Evolutionary conservation across 2,113 vertebrate genomes (phyloP).

Genomic region (Strix uralensis): DNA sequence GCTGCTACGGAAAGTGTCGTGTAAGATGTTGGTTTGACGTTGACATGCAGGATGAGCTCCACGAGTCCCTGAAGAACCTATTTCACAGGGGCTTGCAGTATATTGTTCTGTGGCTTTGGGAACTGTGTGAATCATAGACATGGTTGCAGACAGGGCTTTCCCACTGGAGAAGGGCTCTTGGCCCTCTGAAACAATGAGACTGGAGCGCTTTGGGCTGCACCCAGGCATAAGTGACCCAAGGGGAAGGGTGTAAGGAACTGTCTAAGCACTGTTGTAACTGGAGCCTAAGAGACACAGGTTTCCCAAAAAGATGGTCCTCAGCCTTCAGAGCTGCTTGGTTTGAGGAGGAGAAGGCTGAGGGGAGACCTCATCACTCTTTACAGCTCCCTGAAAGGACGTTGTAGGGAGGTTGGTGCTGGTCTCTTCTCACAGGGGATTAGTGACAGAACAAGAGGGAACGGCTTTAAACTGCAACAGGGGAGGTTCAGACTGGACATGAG

Average conservation of each 20-base stretch:
- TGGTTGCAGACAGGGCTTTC: background rate
- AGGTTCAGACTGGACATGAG: no score
- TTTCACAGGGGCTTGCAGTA: background rate
- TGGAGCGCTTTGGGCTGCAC: background rate
- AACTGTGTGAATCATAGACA: background rate
- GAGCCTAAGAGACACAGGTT: fast-evolving
- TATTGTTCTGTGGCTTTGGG: background rate
- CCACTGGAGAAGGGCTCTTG: background rate
- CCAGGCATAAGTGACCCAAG: background rate
- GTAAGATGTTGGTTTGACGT: background rate
- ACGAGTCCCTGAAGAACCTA: background rate
- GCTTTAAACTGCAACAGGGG: no score
- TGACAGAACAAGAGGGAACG: no score
- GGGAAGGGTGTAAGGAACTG: background rate
- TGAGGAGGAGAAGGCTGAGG: no score
- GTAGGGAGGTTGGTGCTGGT: no score
- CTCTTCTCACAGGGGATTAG: no score
- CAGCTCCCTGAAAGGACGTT: no score
- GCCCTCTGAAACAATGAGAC: fast-evolving
- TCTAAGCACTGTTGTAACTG: background rate
- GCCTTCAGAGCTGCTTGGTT: background rate
- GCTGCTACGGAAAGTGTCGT: fast-evolving
- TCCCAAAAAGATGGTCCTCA: background rate
- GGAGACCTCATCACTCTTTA: no score
- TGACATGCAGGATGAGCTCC: background rate